Conservation (phyloP, 2,888 invertebrate species). For the Phyllotreta striolata region DNA sequence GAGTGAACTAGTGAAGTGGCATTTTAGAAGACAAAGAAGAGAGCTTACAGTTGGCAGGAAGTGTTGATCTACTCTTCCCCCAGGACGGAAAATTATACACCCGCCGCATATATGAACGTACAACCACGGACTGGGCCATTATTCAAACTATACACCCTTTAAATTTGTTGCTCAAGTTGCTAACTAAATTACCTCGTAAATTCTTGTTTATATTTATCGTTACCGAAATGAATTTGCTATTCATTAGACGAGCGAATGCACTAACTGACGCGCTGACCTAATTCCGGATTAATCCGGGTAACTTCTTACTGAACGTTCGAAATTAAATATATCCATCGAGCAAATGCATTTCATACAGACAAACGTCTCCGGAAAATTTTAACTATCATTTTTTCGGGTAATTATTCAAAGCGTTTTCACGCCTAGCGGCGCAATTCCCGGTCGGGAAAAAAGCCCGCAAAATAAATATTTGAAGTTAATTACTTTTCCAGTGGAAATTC, state of each 20-base stretch:
- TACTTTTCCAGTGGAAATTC: constrained; percentile 20
- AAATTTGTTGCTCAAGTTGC: constrained; percentile 52
- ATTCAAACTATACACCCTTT: constrained; percentile 51
- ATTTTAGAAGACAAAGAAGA: constrained; percentile 30
- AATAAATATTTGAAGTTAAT: constrained; percentile 38
- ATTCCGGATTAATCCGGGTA: constrained; percentile 1
- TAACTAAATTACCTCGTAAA: constrained; percentile 52
- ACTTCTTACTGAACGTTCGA: constrained; percentile 2
- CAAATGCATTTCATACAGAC: no score
- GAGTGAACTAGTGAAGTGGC: constrained; percentile 23
- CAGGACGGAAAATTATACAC: constrained; percentile 48
- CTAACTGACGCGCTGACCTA: constrained; percentile 10
- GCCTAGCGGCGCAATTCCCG: no score
- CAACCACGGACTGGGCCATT: constrained; percentile 43
- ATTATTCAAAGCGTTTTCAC: no score
- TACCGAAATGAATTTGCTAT: constrained; percentile 45
- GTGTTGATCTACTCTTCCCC: constrained; percentile 50
- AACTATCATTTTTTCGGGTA: no score
- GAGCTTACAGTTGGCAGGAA: constrained; percentile 43
- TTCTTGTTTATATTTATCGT: constrained; percentile 53
- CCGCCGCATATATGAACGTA: constrained; percentile 48
- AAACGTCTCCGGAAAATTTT: no score
- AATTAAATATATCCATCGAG: no score
- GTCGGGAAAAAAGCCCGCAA: constrained; percentile 24
- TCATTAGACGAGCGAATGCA: constrained; percentile 33